Base-by-base conservation (phyloP, 2,888 invertebrate genomes). In the Rhagophthalmus giganteus region DNA sequence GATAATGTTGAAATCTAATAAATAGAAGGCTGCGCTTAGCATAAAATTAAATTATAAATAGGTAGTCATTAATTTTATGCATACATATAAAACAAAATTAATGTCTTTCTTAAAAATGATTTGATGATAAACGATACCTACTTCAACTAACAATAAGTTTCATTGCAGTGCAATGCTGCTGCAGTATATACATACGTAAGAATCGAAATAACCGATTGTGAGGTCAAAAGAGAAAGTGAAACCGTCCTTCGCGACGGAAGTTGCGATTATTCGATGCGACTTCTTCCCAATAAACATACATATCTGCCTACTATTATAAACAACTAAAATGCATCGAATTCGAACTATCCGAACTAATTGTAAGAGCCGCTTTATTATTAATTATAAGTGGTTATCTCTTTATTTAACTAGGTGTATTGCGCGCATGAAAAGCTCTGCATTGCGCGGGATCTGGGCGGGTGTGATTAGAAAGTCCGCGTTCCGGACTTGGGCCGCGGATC, bases 401-500 rank as follows among this genome's bases (percentile, higher is more conserved):
- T n/a, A 30, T 47, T 24, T 32, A 44, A 38, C 37, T 26, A 51
- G 34, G 51, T 52, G 46, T 39, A 46, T 34, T 50, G 47, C 54
- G 57, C 59, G 57, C 59, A 59, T 53, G 57, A 58, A 55, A 55
- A 59, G 55, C 58, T 55, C 61, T 59, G 61, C 61, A 61, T 39
- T 61, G 65, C 65, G 63, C 63, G 63, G 60, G 58, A 55, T 61
- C 58, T 60, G 63, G 63, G 63, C 63, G 63, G 60, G 63, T 60
- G 60, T 62, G 65, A 65, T 65, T 65, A 65, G 65, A 65, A 65
- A 65, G 65, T 65, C 62, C 59, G 57, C 57, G 55, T 48, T 56
- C 52, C 55, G 55, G 55, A 55, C 48, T 44, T 46, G 46, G 51
- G 49, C 42, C 50, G 55, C 52, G 49, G 54, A 58, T 60, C 60